phyloP scores from a whole-genome alignment of 2,797 vertebrate species.

The Hybognathus amarus region DNA sequence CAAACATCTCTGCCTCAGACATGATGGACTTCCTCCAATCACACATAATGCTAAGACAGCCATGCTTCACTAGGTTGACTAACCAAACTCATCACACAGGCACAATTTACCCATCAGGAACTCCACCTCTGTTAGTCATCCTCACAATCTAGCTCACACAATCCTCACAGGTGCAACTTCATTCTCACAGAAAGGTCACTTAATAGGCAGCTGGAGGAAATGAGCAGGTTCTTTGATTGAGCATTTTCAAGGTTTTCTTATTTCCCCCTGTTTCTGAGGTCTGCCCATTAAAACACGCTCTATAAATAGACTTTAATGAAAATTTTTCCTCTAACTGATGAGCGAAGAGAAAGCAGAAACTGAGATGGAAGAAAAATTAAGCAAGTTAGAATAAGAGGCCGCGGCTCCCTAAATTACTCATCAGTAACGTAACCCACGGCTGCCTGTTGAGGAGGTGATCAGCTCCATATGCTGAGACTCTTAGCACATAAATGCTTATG shows the following conservation, averaged over 20 bases:
- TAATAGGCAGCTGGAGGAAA: slow-evolving; percentile 14
- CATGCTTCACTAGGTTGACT: slow-evolving; percentile 66
- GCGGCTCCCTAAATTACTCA: slow-evolving; percentile 72
- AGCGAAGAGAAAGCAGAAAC: slow-evolving; percentile 36
- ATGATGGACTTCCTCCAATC: slow-evolving; percentile 74
- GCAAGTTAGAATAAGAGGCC: slow-evolving; percentile 60
- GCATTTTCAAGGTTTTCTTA: slow-evolving; percentile 35
- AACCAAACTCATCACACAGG: slow-evolving; percentile 56
- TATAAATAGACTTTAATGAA: slow-evolving; percentile 59
- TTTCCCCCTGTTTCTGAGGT: slow-evolving; percentile 23
- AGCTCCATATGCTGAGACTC: slow-evolving; percentile 72
- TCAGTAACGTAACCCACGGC: slow-evolving; percentile 72
- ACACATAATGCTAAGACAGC: slow-evolving; percentile 70
- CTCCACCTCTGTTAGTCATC: slow-evolving; percentile 37
- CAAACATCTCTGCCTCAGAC: not conserved
- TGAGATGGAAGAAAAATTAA: slow-evolving; percentile 46
- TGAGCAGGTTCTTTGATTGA: slow-evolving; percentile 45
- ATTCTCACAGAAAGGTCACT: slow-evolving; percentile 54
- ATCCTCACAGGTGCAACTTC: not conserved
- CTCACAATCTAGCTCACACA: not conserved
- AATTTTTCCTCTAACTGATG: slow-evolving; percentile 44
- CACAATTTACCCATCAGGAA: slow-evolving; percentile 70
- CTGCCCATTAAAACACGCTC: slow-evolving; percentile 29
- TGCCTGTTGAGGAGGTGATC: slow-evolving; percentile 69
- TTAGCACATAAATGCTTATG: slow-evolving; percentile 72